A percentile compares a stretch with the other conserved stretches of the same genome.
phyloP scores from a whole-genome alignment of 1,140 invertebrate genomes.

The Papilio helenus region DNA sequence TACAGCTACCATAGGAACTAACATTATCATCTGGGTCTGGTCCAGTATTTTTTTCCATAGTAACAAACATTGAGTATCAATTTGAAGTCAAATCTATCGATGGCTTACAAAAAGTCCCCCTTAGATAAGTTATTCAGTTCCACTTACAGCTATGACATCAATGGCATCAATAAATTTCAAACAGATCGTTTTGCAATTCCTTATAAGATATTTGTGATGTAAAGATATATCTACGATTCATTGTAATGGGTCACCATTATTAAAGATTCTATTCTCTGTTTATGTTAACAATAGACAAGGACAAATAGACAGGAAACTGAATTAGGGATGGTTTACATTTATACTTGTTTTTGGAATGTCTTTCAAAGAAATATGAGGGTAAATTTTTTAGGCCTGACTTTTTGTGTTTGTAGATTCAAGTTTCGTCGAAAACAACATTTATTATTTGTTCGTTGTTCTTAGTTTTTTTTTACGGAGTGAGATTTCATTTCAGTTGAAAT shows the following conservation, averaged over 20 bases:
- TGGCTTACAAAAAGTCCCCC: not conserved
- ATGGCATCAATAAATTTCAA: slow-evolving; percentile 58
- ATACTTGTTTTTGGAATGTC: not conserved
- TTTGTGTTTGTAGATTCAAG: slow-evolving; percentile 1
- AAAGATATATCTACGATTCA: slow-evolving; percentile 42
- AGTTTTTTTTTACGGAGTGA: not conserved
- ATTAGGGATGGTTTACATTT: not conserved
- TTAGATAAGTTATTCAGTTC: slow-evolving; percentile 41
- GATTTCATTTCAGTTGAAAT: slow-evolving; percentile 20
- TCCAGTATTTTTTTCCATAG: no score
- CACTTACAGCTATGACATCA: slow-evolving; percentile 59
- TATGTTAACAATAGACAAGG: slow-evolving; percentile 21
- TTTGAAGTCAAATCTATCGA: not conserved
- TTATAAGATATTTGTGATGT: slow-evolving; percentile 42
- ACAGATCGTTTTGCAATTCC: slow-evolving; percentile 46
- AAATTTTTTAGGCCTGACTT: not conserved
- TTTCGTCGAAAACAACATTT: slow-evolving; percentile 20
- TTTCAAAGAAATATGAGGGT: slow-evolving; percentile 15
- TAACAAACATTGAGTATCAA: not conserved
- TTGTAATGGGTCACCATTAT: slow-evolving; percentile 10
- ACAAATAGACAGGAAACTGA: slow-evolving; percentile 25
- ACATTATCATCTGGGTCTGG: no score
- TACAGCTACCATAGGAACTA: no score
- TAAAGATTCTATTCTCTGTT: slow-evolving; percentile 16
- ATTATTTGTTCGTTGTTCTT: slow-evolving; percentile 15